Percentiles rank a stretch among this genome's conserved stretches.
Conservation (phyloP, 2,113 vertebrate genomes). For the Vireo altiloquus region DNA sequence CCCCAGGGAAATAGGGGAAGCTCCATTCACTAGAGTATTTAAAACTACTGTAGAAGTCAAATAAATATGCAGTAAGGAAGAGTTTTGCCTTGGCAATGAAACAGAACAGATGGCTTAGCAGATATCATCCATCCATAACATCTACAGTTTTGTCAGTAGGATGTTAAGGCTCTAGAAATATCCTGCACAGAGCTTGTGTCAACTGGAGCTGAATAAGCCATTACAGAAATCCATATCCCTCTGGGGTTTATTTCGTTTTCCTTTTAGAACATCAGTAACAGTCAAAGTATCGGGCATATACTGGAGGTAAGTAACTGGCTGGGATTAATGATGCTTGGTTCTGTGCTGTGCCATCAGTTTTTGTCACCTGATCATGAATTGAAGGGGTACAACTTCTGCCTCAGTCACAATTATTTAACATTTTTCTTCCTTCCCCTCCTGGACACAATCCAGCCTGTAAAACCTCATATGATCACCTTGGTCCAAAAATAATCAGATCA, state of each 20-base stretch:
- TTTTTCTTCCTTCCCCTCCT: not conserved
- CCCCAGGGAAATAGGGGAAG: not conserved
- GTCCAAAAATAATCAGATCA: not conserved
- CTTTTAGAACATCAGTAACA: not conserved
- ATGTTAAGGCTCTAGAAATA: not conserved
- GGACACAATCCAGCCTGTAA: not conserved
- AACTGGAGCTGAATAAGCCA: not conserved
- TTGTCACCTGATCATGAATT: not conserved
- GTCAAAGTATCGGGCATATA: not conserved
- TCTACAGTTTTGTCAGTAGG: not conserved
- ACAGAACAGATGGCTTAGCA: slow-evolving; percentile 32
- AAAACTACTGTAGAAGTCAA: not conserved
- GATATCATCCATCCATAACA: not conserved
- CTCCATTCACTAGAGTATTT: not conserved
- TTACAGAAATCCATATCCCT: not conserved
- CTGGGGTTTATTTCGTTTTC: not conserved
- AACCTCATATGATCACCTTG: not conserved
- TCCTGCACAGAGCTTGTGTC: not conserved
- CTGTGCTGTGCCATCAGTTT: not conserved
- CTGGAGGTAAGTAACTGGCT: not conserved
- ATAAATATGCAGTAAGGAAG: not conserved
- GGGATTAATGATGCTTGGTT: not conserved
- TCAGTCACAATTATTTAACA: not conserved
- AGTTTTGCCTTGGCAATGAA: slow-evolving; percentile 13
- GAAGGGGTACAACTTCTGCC: not conserved